Evolutionary conservation across 2,113 vertebrate genomes (phyloP), one percentile per base, ranked within the genome.

Genomic region (Thymallus thymallus): DNA sequence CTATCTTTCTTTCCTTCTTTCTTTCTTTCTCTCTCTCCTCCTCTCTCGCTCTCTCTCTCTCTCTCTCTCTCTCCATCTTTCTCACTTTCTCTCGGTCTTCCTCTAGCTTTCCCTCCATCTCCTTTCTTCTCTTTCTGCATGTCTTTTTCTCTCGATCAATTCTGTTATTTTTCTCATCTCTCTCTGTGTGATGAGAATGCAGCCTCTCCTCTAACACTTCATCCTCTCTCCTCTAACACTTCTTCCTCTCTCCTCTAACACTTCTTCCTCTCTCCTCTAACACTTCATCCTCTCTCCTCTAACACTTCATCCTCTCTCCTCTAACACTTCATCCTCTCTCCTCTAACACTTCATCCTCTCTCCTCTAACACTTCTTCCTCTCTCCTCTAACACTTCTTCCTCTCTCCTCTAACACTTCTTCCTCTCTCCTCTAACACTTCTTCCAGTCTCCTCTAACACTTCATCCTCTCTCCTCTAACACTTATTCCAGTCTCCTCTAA

Each of bases 161-260:
- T 24, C 1, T 55, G 45, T 76, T 55, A 14, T 71, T 3, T n/a
- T 3, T 10, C 24, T 58, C 45, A 30, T 69, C 72, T 66, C 62
- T 48, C 35, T 68, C 76, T 73, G 3, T 69, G 58, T 55, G 75
- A 73, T 62, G 66, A 79, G 71, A 51, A 4, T 16, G 48, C 48
- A 26, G 24, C 76, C 60, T 35, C 56, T 6, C 14, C 22, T 45
- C n/a, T 35, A 4, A 29, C 26, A 26, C 18, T 13, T 76, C 45
- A n/a, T n/a, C n/a, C n/a, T n/a, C 5, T n/a, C 29, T 12, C 2
- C 4, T 70, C 13, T 56, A 12, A 22, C 24, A 29, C 29, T 55
- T 6, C 24, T 24, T 56, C 6, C n/a, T 60, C 35, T 23, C 66
- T n/a, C 2, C 30, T 22, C n/a, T 13, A n/a, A n/a, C n/a, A n/a